Evolutionary conservation across 2,113 vertebrate species (phyloP), one percentile per base, ranked within the genome.

Genomic region (Amblyopsis rosae): DNA sequence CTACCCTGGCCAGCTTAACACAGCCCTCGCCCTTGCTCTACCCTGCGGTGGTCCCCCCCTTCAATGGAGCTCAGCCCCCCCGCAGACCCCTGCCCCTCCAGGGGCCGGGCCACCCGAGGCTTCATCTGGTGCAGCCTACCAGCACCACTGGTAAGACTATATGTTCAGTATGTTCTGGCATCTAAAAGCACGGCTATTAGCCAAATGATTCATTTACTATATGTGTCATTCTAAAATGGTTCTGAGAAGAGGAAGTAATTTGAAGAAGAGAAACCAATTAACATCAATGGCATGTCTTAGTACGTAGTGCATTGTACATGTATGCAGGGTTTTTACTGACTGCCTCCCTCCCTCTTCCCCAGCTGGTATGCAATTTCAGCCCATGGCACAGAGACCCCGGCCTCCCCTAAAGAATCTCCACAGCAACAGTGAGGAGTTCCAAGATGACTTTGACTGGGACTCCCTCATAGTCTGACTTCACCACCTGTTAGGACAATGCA

Each of bases 371-470:
- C 91, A 89, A 59, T 71, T 88, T 72, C 92, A 86, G 65, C 60
- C 86, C 0, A 48, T 83, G 57, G 58, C 81, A 1, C 80, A 89
- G 1, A 85, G 80, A 46, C 82, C 70, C n/a, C 92, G 75, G 47
- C 90, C 88, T 10, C 85, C 88, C 4, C 74, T 93, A 45, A 92
- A 90, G 86, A 83, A 79, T 59, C 84, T 91, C 59, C 92, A 92
- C 56, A 92, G 89, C 87, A 93, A 91, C 88, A 94, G 93, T 1
- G 93, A 94, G 75, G 93, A 94, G 86, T 69, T 94, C 79, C 92
- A 91, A 80, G 93, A 94, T 0, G 93, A 94, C 79, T 94, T 94
- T 59, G 92, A 94, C 75, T 94, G 93, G 93, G 93, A 94, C 62
- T 93, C 93, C 47, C 84, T 94, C 46, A 86, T 93, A 1, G 81